A percentile compares a stretch with the other conserved stretches of the same genome.
Evolutionary conservation across 2,888 invertebrate species (phyloP).

Genomic region (Eupithecia insigniata): DNA sequence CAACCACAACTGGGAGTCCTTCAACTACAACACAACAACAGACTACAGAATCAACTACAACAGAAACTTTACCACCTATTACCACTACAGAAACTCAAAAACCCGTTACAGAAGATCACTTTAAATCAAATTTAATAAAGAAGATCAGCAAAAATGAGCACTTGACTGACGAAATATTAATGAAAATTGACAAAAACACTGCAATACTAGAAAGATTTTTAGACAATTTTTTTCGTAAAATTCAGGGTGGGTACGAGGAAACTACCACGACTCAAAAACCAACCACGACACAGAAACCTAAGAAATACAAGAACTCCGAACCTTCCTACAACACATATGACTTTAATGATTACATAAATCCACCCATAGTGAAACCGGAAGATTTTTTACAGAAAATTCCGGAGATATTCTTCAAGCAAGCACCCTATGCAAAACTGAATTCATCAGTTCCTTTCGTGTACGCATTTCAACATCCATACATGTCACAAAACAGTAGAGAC

Average conservation of each 20-base stretch:
- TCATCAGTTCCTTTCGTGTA: constrained; percentile 59
- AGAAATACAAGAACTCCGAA: neutral
- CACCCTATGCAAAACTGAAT: constrained; percentile 41
- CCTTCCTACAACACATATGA: neutral
- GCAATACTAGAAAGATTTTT: constrained; percentile 63
- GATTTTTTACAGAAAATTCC: constrained; percentile 33
- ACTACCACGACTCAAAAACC: constrained; percentile 19
- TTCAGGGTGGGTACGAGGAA: constrained; percentile 33
- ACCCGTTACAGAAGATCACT: constrained; percentile 22
- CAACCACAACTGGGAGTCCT: constrained; percentile 40
- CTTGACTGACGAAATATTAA: constrained; percentile 64
- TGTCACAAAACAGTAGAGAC: constrained; percentile 33
- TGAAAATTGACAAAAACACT: constrained; percentile 71
- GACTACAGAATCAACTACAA: constrained; percentile 2
- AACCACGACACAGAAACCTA: constrained; percentile 2
- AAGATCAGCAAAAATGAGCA: constrained; percentile 64
- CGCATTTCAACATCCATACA: constrained; percentile 53
- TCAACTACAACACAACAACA: constrained; percentile 16
- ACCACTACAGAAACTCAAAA: neutral
- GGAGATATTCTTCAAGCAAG: constrained; percentile 29
- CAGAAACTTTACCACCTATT: constrained; percentile 18
- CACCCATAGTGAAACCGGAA: constrained; percentile 5
- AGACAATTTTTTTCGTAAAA: constrained; percentile 56
- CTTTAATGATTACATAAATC: neutral
- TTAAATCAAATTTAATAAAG: constrained; percentile 48